A percentile compares a stretch with the other conserved stretches of the same genome.
phyloP scores from a whole-genome alignment of 2,888 invertebrate genomes.

The Hypsopygia costalis region DNA sequence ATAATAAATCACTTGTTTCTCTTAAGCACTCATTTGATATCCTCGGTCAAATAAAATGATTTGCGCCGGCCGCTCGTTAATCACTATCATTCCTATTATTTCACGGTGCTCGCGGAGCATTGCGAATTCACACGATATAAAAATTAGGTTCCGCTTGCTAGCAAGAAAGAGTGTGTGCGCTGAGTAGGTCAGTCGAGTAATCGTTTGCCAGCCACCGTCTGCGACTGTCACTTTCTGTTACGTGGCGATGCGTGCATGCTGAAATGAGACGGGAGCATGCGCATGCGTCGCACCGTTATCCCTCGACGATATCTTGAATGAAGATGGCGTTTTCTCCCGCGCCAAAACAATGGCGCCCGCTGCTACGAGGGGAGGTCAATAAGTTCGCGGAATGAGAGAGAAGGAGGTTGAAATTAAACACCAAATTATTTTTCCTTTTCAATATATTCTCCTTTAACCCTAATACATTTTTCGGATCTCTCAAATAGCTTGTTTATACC shows the following conservation, averaged over 20 bases:
- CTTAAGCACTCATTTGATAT: no score
- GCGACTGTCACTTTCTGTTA: slow-evolving; percentile 40
- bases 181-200: slow-evolving; percentile 81
- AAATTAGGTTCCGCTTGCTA: slow-evolving; percentile 78
- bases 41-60: background rate
- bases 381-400: no score
- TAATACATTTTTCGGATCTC: no score
- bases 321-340: slow-evolving; percentile 78
- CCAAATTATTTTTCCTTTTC: no score
- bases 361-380: no score
- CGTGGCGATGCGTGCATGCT: slow-evolving; percentile 5
- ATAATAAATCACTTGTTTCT: no score
- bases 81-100: slow-evolving; percentile 56
- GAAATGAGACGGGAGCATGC: slow-evolving; percentile 38
- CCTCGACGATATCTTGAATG: slow-evolving; percentile 78
- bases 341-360: slow-evolving; percentile 71
- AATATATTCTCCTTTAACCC: no score
- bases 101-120: slow-evolving; percentile 46
- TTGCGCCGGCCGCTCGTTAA: slow-evolving; percentile 24
- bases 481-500: no score
- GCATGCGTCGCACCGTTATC: slow-evolving; percentile 77
- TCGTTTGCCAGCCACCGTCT: slow-evolving; percentile 65
- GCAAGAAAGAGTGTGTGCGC: slow-evolving; percentile 80
- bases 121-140: slow-evolving; percentile 70
- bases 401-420: no score